Percentiles rank a stretch among this genome's conserved stretches.
Conservation (phyloP, 2,888 invertebrate genomes). For the Pherbina coryleti region DNA sequence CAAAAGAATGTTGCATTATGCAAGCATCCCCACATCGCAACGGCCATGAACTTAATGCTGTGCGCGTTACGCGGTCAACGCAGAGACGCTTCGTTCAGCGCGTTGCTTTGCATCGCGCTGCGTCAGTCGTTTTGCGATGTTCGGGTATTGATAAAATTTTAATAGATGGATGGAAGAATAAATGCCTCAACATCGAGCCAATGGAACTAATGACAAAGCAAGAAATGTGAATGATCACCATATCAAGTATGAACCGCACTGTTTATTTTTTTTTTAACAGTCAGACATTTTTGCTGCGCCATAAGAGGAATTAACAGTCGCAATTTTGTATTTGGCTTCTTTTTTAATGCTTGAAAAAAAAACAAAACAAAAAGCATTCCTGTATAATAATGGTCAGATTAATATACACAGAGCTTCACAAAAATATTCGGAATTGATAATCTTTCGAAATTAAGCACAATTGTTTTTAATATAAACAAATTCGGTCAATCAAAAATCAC, state of each 20-base stretch:
- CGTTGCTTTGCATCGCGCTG: background rate
- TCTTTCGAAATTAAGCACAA: too few species aligned
- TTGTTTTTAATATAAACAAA: too few species aligned
- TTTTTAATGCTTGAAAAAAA: too few species aligned
- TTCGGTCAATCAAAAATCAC: too few species aligned
- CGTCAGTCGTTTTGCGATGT: background rate
- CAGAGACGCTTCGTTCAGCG: background rate
- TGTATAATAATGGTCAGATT: too few species aligned
- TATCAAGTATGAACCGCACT: background rate
- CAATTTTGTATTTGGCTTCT: too few species aligned
- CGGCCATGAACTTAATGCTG: slow-evolving; percentile 31
- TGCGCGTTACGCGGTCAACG: slow-evolving; percentile 22
- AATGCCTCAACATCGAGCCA: background rate
- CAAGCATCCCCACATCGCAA: slow-evolving; percentile 26
- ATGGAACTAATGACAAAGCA: background rate
- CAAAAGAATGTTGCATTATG: background rate
- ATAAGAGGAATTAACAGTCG: too few species aligned
- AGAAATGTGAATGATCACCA: background rate
- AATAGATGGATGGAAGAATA: background rate
- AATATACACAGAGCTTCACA: too few species aligned
- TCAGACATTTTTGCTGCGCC: too few species aligned
- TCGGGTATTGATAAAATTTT: slow-evolving; percentile 5
- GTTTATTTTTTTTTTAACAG: too few species aligned
- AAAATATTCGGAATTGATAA: too few species aligned
- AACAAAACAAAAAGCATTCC: too few species aligned